phyloP scores from a whole-genome alignment of 1,140 invertebrate genomes.

The Phymastichus coffea region DNA sequence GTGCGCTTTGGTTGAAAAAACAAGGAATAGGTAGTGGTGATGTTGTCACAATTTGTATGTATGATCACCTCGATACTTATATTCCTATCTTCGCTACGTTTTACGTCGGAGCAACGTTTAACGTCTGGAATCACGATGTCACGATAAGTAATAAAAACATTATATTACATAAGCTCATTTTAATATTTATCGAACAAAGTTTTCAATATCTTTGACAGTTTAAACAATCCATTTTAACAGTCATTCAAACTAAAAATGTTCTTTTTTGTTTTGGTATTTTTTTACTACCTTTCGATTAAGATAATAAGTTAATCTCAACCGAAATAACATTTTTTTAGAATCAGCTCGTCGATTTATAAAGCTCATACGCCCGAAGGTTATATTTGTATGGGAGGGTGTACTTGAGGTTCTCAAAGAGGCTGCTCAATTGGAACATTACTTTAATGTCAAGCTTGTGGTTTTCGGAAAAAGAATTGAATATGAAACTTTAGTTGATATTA shows the following conservation, averaged over 20 bases:
- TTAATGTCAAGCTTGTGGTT: slow-evolving; percentile 33
- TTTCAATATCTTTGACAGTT: no score
- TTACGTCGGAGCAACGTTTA: neutral
- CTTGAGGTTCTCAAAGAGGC: neutral
- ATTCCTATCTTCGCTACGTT: neutral
- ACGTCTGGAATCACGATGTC: neutral
- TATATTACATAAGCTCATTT: neutral
- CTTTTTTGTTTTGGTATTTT: no score
- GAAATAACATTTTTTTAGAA: neutral
- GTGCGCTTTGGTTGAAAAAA: slow-evolving; percentile 13
- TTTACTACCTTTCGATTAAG: no score
- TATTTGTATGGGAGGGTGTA: neutral
- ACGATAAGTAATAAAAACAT: neutral
- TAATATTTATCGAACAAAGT: no score
- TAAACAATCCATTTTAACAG: no score
- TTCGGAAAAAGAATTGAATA: slow-evolving; percentile 30
- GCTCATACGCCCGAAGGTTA: slow-evolving; percentile 8
- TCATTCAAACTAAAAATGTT: no score
- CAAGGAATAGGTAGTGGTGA: slow-evolving; percentile 2
- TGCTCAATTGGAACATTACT: neutral
- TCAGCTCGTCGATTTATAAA: slow-evolving; percentile 3
- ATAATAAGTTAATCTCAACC: no score
- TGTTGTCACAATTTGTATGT: slow-evolving; percentile 11
- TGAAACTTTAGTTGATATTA: slow-evolving; percentile 24
- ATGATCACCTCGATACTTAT: slow-evolving; percentile 1